phyloP scores from a whole-genome alignment of 2,113 vertebrate species.

The Lagenorhynchus albirostris region DNA sequence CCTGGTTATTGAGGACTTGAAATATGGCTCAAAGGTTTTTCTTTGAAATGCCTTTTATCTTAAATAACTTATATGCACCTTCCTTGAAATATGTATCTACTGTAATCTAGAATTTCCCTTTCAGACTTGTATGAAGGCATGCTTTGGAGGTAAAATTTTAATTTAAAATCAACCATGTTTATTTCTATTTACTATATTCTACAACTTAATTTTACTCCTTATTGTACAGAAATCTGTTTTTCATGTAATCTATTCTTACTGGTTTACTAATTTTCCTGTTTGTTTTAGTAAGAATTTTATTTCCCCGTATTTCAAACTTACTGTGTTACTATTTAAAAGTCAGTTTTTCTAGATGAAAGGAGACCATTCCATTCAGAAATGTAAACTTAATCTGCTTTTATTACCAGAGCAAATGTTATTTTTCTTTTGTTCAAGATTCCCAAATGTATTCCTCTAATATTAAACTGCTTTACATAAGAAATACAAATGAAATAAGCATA shows the following conservation, averaged over 20 bases:
- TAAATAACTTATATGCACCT: neutral
- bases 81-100: neutral
- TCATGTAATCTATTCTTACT: neutral
- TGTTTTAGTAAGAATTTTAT: neutral
- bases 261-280: neutral
- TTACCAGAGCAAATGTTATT: constrained; percentile 9
- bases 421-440: constrained; percentile 15
- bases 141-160: neutral
- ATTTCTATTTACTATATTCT: neutral
- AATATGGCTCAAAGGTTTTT: neutral
- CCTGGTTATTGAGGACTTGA: neutral
- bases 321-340: neutral
- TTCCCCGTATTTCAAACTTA: neutral
- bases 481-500: neutral
- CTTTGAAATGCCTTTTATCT: neutral
- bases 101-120: neutral
- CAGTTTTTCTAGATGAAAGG: neutral
- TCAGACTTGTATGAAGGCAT: neutral
- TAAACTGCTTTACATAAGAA: constrained; percentile 4
- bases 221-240: neutral
- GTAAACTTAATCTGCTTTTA: neutral
- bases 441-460: neutral
- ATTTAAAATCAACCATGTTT: constrained; percentile 9
- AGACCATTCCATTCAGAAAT: constrained; percentile 1
- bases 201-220: constrained; percentile 5